Evolutionary conservation across 2,888 invertebrate genomes (phyloP), one percentile per base, ranked within the genome.

Genomic region (Lysandra coridon): DNA sequence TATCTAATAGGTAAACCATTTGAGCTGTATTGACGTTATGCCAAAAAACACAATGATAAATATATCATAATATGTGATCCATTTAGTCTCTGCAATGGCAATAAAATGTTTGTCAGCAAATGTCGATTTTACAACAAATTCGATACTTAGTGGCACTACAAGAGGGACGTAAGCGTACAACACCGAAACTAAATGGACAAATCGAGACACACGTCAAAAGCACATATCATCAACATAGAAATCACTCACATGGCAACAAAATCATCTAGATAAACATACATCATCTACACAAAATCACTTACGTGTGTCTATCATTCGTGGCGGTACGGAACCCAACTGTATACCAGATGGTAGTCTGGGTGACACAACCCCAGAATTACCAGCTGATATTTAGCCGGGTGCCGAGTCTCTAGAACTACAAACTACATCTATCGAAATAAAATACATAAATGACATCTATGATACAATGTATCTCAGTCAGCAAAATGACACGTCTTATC

Each of bases 311-410:
- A 83, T 83, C 85, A 82, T 88, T 84, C 83, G 83, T 82, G 83
- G 88, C 83, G 77, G 82, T 78, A 79, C 88, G 86, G 85, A 81
- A 80, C 82, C 81, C 88, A 89, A 92, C 95, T 94, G 95, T 93
- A 98, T 98, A 98, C 96, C 98, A 97, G 96, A 96, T 95, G 96
- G 96, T 96, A 98, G 96, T 96, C 98, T 97, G 98, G 97, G 97
- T 93, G 91, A 92, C 64, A 79, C 62, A 88, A 95, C 95, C 97
- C 97, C 98, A 98, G 97, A 98, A 98, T 98, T 99, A 98, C 98
- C 98, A 98, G 98, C 98, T 99, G 98, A 99, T 99, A 99, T 98
- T 98, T 97, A 96, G 95, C 90, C 90, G 86, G 85, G 83, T 78
- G 83, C 84, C 90, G 83, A 79, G 80, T 80, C 73, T 79, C 73